phyloP scores from a whole-genome alignment of 2,113 vertebrate species.

The Chauna torquata region DNA sequence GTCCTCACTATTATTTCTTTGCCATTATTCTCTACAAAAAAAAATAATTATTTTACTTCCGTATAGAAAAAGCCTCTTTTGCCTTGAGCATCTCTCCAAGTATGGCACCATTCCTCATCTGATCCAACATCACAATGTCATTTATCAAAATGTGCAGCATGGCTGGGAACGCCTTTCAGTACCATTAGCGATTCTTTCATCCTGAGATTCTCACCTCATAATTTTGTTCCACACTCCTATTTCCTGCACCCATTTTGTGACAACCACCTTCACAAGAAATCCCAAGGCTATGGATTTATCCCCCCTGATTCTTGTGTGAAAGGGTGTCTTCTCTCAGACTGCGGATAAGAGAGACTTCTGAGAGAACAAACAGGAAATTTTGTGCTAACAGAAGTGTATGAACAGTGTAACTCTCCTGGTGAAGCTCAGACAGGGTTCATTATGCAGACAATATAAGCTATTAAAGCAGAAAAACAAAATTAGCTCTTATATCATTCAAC shows the following conservation, averaged over 20 bases:
- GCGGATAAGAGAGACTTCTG: background rate
- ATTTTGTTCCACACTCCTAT: background rate
- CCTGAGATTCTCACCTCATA: background rate
- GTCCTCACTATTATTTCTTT: background rate
- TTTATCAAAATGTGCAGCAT: background rate
- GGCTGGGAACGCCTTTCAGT: background rate
- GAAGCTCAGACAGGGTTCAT: conserved; percentile 35
- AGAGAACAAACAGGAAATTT: background rate
- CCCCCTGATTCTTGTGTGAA: background rate
- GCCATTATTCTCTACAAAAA: background rate
- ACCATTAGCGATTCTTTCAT: background rate
- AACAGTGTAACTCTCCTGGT: background rate
- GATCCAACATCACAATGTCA: background rate
- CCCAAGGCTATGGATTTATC: background rate
- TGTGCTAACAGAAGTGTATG: background rate
- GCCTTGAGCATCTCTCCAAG: background rate
- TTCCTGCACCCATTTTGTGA: background rate
- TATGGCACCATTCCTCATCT: background rate
- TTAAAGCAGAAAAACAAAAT: conserved; percentile 53
- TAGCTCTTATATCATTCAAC: conserved; percentile 50
- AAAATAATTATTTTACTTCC: background rate
- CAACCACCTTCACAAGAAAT: background rate
- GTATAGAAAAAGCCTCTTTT: background rate
- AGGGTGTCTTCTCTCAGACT: background rate
- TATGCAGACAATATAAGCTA: conserved; percentile 31